phyloP scores from a whole-genome alignment of 1,140 invertebrate genomes.

The Paralvinella palmiformis region DNA sequence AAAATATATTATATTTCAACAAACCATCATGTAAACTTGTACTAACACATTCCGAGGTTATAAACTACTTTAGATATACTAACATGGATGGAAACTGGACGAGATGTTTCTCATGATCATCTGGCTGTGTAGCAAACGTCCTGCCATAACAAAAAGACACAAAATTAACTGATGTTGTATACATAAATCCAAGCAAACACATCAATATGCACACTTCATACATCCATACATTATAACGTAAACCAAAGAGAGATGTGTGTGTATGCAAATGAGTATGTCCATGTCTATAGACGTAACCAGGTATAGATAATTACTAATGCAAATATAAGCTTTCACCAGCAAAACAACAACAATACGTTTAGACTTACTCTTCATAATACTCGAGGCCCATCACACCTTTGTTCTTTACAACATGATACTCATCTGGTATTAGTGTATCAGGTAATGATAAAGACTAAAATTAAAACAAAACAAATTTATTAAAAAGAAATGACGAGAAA shows the following conservation, averaged over 20 bases:
- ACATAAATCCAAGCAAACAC: too few relatives aligned
- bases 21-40: too few relatives aligned
- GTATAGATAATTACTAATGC: too few relatives aligned
- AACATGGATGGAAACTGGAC: conserved; percentile 50
- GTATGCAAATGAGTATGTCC: too few relatives aligned
- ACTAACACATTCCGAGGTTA: too few relatives aligned
- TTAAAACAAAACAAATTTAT: conserved; percentile 8
- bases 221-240: too few relatives aligned
- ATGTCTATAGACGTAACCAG: too few relatives aligned
- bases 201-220: too few relatives aligned
- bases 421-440: conserved; percentile 45
- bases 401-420: conserved; percentile 50
- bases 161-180: too few relatives aligned
- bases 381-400: conserved; percentile 47
- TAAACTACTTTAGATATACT: conserved; percentile 27
- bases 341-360: neutral
- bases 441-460: conserved; percentile 39
- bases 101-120: conserved; percentile 49
- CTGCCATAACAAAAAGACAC: conserved; percentile 31
- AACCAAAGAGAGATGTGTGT: too few relatives aligned
- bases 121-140: conserved; percentile 39
- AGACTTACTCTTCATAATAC: conserved; percentile 45
- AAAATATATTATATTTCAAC: neutral
- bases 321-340: neutral
- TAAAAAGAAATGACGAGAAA: neutral